Evolutionary conservation across 2,113 vertebrate genomes (phyloP), one percentile per base, ranked within the genome.

Genomic region (Aythya baeri): DNA sequence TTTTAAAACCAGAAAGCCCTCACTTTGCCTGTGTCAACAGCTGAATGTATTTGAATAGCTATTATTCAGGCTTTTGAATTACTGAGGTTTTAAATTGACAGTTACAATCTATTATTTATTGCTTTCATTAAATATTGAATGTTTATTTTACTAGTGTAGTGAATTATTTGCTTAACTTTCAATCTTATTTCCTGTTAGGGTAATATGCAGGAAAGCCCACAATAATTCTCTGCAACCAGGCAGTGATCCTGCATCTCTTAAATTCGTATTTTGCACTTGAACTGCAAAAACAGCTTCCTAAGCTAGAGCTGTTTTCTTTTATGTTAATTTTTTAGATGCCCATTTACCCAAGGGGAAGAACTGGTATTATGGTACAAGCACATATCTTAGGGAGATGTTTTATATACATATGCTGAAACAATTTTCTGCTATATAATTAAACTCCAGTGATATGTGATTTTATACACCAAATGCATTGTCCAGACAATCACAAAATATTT

Each of bases 71-170:
- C 27, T 84, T 92, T 92, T 29, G 50, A 29, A 61, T 13, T 22
- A 22, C 21, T 52, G 50, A 66, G 71, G 50, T 71, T 93, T 93
- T 63, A 93, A 10, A 54, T 34, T 95, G 82, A 86, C 81, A 91
- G 36, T n/a, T 75, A 44, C 49, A 38, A n/a, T 49, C n/a, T 71
- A 68, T 91, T 72, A 71, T 91, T 86, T 90, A 83, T 78, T 90
- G 23, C 26, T 90, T 93, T 89, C 50, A 65, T 88, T 88, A 84
- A 91, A 75, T 90, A 86, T n/a, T 84, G 57, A 74, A 94, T 44
- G 5, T 22, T 90, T 78, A 74, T 91, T 88, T 83, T 94, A 72
- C 17, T 78, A 2, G 71, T 89, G 52, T 74, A 83, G 57, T 27
- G 72, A 90, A 54, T 57, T 83, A 93, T 83, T 95, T 94, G 44